Percentiles rank a stretch among this genome's conserved stretches.
Conservation (phyloP, 1,140 invertebrate species). For the Aphidius gifuensis region DNA sequence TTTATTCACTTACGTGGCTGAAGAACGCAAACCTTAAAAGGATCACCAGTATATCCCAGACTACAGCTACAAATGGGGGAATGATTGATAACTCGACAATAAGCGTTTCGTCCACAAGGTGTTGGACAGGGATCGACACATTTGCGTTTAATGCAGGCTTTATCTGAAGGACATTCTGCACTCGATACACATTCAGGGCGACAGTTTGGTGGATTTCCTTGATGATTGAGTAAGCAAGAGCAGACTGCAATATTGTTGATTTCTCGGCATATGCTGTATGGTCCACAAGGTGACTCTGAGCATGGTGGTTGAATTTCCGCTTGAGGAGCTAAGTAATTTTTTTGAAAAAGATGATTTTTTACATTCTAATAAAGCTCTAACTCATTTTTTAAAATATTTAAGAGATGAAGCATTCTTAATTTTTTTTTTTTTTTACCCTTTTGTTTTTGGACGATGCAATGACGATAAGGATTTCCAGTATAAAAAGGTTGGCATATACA, state of each 20-base stretch:
- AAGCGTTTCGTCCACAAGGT: constrained; percentile 59
- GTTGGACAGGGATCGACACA: constrained; percentile 67
- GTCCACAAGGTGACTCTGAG: constrained; percentile 61
- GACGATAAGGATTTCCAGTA: constrained; percentile 56
- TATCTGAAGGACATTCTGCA: constrained; percentile 62
- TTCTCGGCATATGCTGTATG: constrained; percentile 63
- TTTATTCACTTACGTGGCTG: constrained; percentile 50
- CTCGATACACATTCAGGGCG: constrained; percentile 67
- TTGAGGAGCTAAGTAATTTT: constrained; percentile 12
- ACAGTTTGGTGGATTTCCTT: constrained; percentile 63
- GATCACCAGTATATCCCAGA: constrained; percentile 51
- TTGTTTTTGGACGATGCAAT: constrained; percentile 44
- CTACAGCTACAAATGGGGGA: constrained; percentile 53
- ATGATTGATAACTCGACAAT: constrained; percentile 59
- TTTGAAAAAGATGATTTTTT: too few relatives aligned
- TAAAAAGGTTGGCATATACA: constrained; percentile 57
- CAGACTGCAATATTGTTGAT: constrained; percentile 59
- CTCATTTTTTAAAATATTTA: too few relatives aligned
- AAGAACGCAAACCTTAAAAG: constrained; percentile 55
- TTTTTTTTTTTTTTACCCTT: not conserved
- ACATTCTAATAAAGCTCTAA: too few relatives aligned
- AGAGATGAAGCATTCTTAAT: too few relatives aligned
- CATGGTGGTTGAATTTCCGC: constrained; percentile 47
- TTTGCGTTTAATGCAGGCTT: constrained; percentile 64
- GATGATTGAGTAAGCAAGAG: constrained; percentile 61